Evolutionary conservation across 2,888 invertebrate genomes (phyloP).

Genomic region (Coelogynopora nodosa): DNA sequence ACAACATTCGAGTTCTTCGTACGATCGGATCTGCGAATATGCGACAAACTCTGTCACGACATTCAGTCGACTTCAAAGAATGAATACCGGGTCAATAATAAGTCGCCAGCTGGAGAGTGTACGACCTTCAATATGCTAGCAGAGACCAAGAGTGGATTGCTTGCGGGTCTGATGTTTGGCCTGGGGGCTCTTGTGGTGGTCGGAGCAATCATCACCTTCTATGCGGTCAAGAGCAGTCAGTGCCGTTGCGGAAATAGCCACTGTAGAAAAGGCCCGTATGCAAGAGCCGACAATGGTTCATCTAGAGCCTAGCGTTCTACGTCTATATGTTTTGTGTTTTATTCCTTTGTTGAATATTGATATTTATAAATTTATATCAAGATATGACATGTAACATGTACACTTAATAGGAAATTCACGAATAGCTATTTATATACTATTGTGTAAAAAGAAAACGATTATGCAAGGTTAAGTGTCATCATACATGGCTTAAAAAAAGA

Average conservation of each 20-base stretch:
- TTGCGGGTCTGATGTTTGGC: background rate
- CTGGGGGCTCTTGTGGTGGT: background rate
- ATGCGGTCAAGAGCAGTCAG: background rate
- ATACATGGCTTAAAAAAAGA: too few species aligned
- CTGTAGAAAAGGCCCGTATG: too few species aligned
- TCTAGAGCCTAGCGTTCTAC: too few species aligned
- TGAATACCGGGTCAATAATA: background rate
- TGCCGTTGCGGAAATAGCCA: background rate
- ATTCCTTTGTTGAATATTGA: too few species aligned
- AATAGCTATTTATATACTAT: too few species aligned
- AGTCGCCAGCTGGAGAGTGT: background rate
- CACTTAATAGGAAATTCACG: too few species aligned
- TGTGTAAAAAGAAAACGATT: too few species aligned
- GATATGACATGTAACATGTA: too few species aligned
- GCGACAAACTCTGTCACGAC: background rate
- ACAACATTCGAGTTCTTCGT: background rate
- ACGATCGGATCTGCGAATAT: background rate
- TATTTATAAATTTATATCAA: too few species aligned
- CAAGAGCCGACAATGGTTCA: too few species aligned
- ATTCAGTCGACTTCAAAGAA: background rate
- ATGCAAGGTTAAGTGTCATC: too few species aligned
- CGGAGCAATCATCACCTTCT: background rate
- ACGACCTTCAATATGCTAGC: background rate
- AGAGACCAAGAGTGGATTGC: background rate
- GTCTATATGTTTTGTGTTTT: too few species aligned